Percentiles rank a stretch among this genome's conserved stretches.
Evolutionary conservation across 2,113 vertebrate species (phyloP).

Genomic region (Channa argus): DNA sequence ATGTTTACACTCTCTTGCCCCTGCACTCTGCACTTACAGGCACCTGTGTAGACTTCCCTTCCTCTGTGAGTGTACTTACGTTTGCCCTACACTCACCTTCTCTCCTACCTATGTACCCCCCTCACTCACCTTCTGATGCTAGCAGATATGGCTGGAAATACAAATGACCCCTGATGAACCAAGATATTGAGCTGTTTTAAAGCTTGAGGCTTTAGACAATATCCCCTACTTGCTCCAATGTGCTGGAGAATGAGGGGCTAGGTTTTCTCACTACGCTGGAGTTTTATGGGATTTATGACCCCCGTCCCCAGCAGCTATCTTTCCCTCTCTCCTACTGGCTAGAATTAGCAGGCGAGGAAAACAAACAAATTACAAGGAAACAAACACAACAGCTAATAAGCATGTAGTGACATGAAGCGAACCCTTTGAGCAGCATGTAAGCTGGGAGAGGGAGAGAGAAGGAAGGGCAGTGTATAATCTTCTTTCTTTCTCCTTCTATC

Average conservation of each 20-base stretch:
- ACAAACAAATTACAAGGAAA: slow-evolving; percentile 83
- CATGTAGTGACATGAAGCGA: slow-evolving; percentile 72
- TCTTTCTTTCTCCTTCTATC: slow-evolving; percentile 58
- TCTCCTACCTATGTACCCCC: slow-evolving; percentile 51
- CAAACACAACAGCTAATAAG: slow-evolving; percentile 78
- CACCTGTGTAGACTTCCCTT: slow-evolving; percentile 50
- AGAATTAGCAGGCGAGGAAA: slow-evolving; percentile 77
- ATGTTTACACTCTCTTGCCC: slow-evolving; percentile 53
- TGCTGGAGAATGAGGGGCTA: slow-evolving; percentile 45
- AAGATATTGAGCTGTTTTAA: slow-evolving; percentile 80
- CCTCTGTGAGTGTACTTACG: slow-evolving; percentile 50
- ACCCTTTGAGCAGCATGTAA: slow-evolving; percentile 51
- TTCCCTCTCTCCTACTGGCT: slow-evolving; percentile 73
- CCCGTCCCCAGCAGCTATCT: slow-evolving; percentile 58
- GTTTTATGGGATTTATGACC: slow-evolving; percentile 80
- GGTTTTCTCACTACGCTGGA: slow-evolving; percentile 63
- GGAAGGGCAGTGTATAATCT: slow-evolving; percentile 60
- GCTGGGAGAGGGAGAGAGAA: slow-evolving; percentile 32
- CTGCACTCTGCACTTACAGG: slow-evolving; percentile 41
- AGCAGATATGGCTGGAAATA: slow-evolving; percentile 84
- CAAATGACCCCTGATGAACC: slow-evolving; percentile 77
- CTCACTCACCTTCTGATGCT: slow-evolving; percentile 65
- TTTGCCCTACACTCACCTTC: slow-evolving; percentile 71
- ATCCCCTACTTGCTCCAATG: slow-evolving; percentile 64
- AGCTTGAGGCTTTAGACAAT: slow-evolving; percentile 78